phyloP scores from a whole-genome alignment of 2,797 vertebrate genomes.

The Mionectes olivaceus region DNA sequence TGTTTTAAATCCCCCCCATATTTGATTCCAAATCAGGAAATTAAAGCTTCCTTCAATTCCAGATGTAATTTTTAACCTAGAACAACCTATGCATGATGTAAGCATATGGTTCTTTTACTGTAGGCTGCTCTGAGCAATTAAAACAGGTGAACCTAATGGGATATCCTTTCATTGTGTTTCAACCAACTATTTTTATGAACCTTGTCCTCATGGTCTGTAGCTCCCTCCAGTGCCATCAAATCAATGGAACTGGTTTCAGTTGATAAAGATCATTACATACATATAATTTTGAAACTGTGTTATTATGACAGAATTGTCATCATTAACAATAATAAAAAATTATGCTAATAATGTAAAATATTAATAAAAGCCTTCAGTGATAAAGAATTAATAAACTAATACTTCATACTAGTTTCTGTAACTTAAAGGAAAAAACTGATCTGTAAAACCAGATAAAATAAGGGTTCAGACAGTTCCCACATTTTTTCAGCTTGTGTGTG shows the following conservation, averaged over 20 bases:
- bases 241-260: neutral
- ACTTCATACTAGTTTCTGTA: neutral
- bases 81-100: neutral
- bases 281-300: neutral
- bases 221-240: constrained; percentile 40
- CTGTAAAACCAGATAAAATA: neutral
- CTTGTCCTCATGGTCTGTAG: neutral
- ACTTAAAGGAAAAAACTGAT: neutral
- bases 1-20: neutral
- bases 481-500: neutral
- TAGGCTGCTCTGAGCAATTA: neutral
- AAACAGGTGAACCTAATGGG: neutral
- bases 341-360: neutral
- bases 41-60: neutral
- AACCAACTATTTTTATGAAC: neutral
- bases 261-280: neutral
- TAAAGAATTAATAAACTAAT: neutral
- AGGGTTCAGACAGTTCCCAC: neutral
- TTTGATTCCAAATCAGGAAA: neutral
- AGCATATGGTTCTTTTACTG: accelerated
- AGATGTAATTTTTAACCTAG: neutral
- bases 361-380: neutral
- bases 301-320: neutral
- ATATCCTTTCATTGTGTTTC: neutral
- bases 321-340: neutral